These are phyloP conservation scores for Stictonetta naevosa DNA, from an alignment of 2,113 vertebrate species.

Conservation along the genomic window DNA sequence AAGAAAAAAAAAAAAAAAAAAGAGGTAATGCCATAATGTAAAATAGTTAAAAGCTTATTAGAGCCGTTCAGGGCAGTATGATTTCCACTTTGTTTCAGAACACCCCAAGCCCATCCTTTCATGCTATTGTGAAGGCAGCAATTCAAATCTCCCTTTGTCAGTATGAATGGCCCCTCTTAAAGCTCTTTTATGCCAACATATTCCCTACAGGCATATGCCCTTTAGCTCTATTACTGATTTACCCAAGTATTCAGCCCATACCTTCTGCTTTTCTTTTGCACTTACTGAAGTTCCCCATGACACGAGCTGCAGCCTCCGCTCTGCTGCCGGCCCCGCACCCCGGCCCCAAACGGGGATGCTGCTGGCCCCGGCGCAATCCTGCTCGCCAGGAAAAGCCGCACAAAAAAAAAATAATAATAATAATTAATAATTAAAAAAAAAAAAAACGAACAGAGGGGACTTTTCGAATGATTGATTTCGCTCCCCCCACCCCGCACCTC, in stretches of 20 bases:
- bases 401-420: background rate
- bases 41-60: constrained; percentile 98
- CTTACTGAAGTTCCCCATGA: constrained; percentile 85
- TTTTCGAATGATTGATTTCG: constrained; percentile 79
- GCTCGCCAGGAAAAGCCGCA: constrained; percentile 54
- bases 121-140: constrained; percentile 94
- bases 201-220: constrained; percentile 96
- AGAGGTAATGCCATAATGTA: constrained; percentile 83
- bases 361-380: constrained; percentile 47
- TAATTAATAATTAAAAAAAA: background rate
- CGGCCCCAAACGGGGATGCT: constrained; percentile 69
- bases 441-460: constrained; percentile 42
- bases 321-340: constrained; percentile 52
- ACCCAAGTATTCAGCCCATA: constrained; percentile 92
- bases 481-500: background rate
- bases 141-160: constrained; percentile 95
- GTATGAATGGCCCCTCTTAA: constrained; percentile 92
- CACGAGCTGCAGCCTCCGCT: constrained; percentile 81
- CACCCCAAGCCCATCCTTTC: constrained; percentile 93
- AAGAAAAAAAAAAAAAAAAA: constrained; percentile 35
- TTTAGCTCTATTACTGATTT: constrained; percentile 99
- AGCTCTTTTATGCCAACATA: constrained; percentile 90
- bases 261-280: constrained; percentile 91
- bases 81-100: constrained; percentile 94
- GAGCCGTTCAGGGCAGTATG: constrained; percentile 90